phyloP scores from a whole-genome alignment of 2,113 vertebrate species.

The Caloenas nicobarica region DNA sequence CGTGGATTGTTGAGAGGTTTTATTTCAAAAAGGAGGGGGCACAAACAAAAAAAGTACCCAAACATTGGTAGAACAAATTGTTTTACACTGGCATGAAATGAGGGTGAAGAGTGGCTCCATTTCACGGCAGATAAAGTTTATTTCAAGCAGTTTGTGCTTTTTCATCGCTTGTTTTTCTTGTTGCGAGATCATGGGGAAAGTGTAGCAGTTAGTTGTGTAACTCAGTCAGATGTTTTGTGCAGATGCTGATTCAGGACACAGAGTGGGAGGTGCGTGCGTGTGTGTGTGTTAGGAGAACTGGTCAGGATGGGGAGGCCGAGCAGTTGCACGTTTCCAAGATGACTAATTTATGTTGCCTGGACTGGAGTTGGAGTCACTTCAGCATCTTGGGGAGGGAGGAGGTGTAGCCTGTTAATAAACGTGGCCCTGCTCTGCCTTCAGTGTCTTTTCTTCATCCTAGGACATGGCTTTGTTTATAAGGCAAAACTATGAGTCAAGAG shows the following conservation, averaged over 20 bases:
- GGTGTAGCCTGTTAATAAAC: background rate
- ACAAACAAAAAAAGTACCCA: background rate
- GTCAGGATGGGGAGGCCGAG: rapidly evolving
- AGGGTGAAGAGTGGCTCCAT: rapidly evolving
- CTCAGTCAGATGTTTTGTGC: background rate
- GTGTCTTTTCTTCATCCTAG: background rate
- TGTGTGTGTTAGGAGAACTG: background rate
- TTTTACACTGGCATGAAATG: rapidly evolving
- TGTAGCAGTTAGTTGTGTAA: background rate
- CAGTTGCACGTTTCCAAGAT: background rate
- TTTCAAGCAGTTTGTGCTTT: background rate
- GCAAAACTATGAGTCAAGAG: background rate
- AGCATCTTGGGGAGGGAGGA: no score
- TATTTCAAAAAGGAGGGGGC: no score
- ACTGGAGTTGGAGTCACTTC: background rate
- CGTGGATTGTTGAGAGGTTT: background rate
- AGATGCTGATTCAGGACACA: background rate
- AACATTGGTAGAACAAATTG: background rate
- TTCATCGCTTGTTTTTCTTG: background rate
- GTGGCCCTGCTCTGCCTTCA: background rate
- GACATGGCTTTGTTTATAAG: background rate
- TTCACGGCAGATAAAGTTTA: background rate
- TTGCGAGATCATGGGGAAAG: background rate
- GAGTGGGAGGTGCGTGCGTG: background rate
- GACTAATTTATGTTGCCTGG: rapidly evolving